Conservation (phyloP, 2,888 invertebrate genomes). For the Stictocephala bisonia region DNA sequence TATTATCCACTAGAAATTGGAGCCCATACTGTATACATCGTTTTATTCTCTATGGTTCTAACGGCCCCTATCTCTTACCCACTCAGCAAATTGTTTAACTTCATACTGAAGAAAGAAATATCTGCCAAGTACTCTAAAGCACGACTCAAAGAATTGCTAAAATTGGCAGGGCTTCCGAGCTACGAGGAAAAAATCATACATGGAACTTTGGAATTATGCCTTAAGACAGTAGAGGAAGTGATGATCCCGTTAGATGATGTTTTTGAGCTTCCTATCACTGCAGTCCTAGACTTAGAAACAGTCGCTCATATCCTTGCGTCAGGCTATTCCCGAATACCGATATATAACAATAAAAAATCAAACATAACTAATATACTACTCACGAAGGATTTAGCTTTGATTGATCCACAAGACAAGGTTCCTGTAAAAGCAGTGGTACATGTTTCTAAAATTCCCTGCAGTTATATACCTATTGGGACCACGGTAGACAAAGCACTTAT, state of each 20-base stretch:
- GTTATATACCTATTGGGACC: slow-evolving; percentile 49
- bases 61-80: slow-evolving; percentile 54
- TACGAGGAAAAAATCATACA: slow-evolving; percentile 53
- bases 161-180: slow-evolving; percentile 45
- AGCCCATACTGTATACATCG: slow-evolving; percentile 53
- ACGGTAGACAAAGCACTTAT: slow-evolving; percentile 52
- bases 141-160: slow-evolving; percentile 52
- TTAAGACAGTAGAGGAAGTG: slow-evolving; percentile 52
- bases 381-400: slow-evolving; percentile 53
- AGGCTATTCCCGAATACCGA: slow-evolving; percentile 55
- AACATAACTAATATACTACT: slow-evolving; percentile 51
- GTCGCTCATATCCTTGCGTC: slow-evolving; percentile 49
- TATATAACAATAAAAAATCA: slow-evolving; percentile 51
- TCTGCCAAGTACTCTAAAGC: slow-evolving; percentile 51
- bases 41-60: slow-evolving; percentile 49
- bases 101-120: slow-evolving; percentile 50
- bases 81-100: slow-evolving; percentile 51
- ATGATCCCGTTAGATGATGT: slow-evolving; percentile 53
- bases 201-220: slow-evolving; percentile 52
- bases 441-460: slow-evolving; percentile 43
- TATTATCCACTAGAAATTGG: slow-evolving; percentile 50
- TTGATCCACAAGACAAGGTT: slow-evolving; percentile 54
- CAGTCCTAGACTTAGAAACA: slow-evolving; percentile 51
- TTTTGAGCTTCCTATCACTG: slow-evolving; percentile 51
- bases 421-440: slow-evolving; percentile 46